Base-by-base conservation (phyloP, 2,113 vertebrate genomes). In the Muscicapa adusta region DNA sequence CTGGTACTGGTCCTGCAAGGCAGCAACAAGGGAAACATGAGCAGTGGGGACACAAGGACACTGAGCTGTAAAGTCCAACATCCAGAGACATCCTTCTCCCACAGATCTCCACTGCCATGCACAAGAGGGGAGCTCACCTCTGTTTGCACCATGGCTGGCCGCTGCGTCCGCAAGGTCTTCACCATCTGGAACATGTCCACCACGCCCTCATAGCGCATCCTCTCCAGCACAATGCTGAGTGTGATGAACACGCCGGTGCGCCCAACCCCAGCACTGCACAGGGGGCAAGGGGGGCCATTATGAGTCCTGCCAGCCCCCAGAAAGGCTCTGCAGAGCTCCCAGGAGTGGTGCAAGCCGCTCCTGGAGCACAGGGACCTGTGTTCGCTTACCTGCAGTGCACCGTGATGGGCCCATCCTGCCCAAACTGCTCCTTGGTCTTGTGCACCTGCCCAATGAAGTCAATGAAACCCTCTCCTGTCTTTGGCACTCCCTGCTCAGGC, bases 361-460 rank as follows among this genome's bases (percentile, higher is more conserved):
- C 18, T 2, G 51, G n/a, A 67, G 63, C 47, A 47, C 5, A 36
- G 25, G 6, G 9, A 66, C 31, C 5, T 28, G 45, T 47, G 22
- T 33, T 22, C 48, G 12, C 95, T 93, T 74, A 99, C 99, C 99
- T 99, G 99, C 99, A 99, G 95, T 99, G 99, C 93, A 99, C 99
- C 0, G 99, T 99, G 96, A 99, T 99, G 88, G 99, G 99, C 91
- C 99, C 99, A 1, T 99, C 99, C 96, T 99, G 99, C 56, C 99
- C 99, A 0, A 99, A 99, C 96, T 99, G 99, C 95, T 99, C 99
- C 98, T 99, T 99, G 83, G 99, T 99, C 98, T 99, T 99, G 97
- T 99, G 99, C 88, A 99, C 99, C 92, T 99, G 99, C 40, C 99
- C 99, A 5, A 99, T 99, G 97, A 99, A 99, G 95, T 99, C 99